Evolutionary conservation across 2,113 vertebrate species (phyloP).

Genomic region (Poeciliopsis retropinna): DNA sequence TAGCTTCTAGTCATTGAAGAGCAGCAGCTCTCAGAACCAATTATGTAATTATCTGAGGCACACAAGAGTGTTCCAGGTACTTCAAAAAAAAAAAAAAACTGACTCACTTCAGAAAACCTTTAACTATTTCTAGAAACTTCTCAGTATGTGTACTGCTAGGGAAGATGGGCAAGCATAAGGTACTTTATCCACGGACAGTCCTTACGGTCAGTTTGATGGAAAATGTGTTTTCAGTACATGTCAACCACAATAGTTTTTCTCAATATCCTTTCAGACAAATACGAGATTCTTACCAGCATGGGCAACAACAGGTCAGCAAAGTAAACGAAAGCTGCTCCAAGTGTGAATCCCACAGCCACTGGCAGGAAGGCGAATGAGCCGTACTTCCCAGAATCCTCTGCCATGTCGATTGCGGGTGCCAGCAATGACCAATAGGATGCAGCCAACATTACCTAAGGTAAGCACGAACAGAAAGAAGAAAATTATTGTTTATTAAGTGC

Average conservation of each 20-base stretch:
- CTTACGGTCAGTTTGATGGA: neutral
- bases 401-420: slow-evolving; percentile 93
- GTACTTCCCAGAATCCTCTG: slow-evolving; percentile 86
- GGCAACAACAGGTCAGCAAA: slow-evolving; percentile 87
- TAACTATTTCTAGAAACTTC: neutral
- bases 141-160: neutral
- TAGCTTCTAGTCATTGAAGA: slow-evolving; percentile 22
- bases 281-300: slow-evolving; percentile 81
- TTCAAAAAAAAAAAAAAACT: neutral
- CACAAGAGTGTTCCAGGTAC: neutral
- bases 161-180: neutral
- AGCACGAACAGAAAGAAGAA: neutral
- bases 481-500: neutral
- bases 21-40: slow-evolving; percentile 8
- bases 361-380: slow-evolving; percentile 91
- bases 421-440: slow-evolving; percentile 97
- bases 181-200: neutral
- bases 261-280: neutral
- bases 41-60: slow-evolving; percentile 16
- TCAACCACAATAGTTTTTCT: neutral
- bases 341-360: slow-evolving; percentile 87
- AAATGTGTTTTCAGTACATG: neutral
- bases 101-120: neutral
- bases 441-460: slow-evolving; percentile 91
- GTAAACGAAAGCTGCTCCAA: slow-evolving; percentile 92